Percentiles rank a stretch among this genome's conserved stretches.
Evolutionary conservation across 1,140 invertebrate species (phyloP).

Genomic region (Zaprionus davidi): DNA sequence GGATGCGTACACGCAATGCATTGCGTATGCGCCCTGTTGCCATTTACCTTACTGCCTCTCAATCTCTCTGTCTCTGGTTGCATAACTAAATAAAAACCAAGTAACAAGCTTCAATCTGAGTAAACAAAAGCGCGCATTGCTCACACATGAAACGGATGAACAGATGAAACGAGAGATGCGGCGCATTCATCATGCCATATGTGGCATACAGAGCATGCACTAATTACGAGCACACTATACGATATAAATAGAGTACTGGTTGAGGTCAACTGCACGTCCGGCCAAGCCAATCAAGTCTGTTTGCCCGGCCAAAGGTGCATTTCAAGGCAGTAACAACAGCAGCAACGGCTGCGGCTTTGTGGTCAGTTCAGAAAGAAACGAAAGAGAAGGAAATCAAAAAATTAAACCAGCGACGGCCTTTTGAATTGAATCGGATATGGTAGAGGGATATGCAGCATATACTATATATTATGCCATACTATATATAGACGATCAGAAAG

Average conservation of each 20-base stretch:
- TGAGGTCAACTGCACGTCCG: slow-evolving; percentile 53
- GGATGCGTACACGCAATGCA: slow-evolving; percentile 22
- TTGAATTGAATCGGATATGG: slow-evolving; percentile 39
- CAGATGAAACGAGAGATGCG: not conserved
- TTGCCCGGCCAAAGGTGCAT: slow-evolving; percentile 56
- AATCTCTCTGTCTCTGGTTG: slow-evolving; percentile 9
- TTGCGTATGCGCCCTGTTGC: slow-evolving; percentile 53
- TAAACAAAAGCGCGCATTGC: slow-evolving; percentile 48
- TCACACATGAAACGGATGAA: slow-evolving; percentile 3
- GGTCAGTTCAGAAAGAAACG: slow-evolving; percentile 34
- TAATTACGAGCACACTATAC: slow-evolving; percentile 32
- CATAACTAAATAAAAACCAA: slow-evolving; percentile 69
- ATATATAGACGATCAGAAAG: slow-evolving; percentile 4
- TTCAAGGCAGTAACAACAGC: slow-evolving; percentile 39
- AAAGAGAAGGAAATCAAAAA: slow-evolving; percentile 41
- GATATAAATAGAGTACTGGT: slow-evolving; percentile 12
- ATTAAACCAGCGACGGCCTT: slow-evolving; percentile 53
- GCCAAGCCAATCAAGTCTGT: slow-evolving; percentile 66
- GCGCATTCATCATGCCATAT: slow-evolving; percentile 10
- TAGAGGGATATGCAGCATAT: not conserved
- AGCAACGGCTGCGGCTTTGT: slow-evolving; percentile 53
- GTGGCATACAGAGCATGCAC: slow-evolving; percentile 45
- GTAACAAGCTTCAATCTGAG: slow-evolving; percentile 60
- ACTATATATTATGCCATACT: not conserved
- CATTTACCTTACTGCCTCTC: slow-evolving; percentile 25